phyloP scores from a whole-genome alignment of 2,888 invertebrate species.

The Prosapia bicincta region DNA sequence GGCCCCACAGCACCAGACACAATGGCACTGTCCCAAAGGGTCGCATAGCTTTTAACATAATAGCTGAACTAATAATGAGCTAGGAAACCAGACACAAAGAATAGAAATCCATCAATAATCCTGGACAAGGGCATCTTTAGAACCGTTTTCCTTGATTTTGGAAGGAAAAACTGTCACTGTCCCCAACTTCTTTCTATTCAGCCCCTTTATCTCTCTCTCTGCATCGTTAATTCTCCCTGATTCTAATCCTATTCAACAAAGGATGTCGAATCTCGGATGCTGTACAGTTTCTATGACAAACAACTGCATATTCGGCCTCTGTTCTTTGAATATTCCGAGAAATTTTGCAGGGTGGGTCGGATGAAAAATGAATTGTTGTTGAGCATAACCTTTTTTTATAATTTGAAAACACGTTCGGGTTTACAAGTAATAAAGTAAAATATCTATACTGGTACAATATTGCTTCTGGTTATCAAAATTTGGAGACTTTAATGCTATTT shows the following conservation, averaged over 20 bases:
- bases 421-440: too few species aligned
- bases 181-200: constrained; percentile 2
- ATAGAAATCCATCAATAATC: background rate
- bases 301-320: background rate
- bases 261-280: background rate
- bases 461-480: too few species aligned
- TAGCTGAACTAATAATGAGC: background rate
- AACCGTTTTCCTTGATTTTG: background rate
- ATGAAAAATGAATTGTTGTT: too few species aligned
- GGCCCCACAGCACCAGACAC: background rate
- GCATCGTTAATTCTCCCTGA: constrained; percentile 25
- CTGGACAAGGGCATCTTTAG: background rate
- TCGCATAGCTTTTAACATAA: constrained; percentile 2
- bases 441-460: too few species aligned
- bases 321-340: background rate
- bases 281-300: background rate
- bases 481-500: too few species aligned
- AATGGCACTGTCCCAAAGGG: background rate
- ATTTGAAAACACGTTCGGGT: too few species aligned
- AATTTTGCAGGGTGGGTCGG: background rate
- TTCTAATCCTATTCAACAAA: constrained; percentile 21
- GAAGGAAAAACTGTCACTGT: background rate
- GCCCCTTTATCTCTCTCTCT: constrained; percentile 2
- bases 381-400: too few species aligned
- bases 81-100: background rate